Evolutionary conservation across 2,797 vertebrate species (phyloP).

Genomic region (Steatocranus sp.): DNA sequence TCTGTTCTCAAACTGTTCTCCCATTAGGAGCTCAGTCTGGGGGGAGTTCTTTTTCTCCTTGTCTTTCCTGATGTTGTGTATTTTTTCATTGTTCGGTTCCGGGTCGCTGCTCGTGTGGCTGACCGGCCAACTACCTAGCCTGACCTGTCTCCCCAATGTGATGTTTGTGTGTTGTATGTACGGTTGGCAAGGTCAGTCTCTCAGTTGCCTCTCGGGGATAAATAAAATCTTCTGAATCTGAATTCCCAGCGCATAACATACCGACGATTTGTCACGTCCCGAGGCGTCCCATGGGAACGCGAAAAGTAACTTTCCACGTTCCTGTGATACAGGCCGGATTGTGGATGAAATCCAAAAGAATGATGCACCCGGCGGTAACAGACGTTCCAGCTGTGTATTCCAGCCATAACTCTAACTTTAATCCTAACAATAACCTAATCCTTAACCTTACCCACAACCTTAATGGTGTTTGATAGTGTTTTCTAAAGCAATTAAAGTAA

Average conservation of each 20-base stretch:
- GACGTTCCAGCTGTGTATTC: neutral
- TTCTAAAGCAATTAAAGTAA: neutral
- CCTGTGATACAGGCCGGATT: neutral
- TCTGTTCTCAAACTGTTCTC: neutral
- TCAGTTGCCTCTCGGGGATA: neutral
- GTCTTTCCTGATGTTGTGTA: neutral
- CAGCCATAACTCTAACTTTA: neutral
- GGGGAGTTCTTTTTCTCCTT: neutral
- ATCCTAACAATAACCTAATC: neutral
- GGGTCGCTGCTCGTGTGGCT: neutral
- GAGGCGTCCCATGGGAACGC: neutral
- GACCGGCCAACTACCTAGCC: neutral
- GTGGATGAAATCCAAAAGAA: neutral
- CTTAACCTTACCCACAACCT: neutral
- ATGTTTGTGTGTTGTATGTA: neutral
- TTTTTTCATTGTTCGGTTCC: neutral
- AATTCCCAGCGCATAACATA: neutral
- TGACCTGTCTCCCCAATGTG: neutral
- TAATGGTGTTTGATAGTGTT: neutral
- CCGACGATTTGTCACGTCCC: neutral
- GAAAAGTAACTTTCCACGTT: fast-evolving
- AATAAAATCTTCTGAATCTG: neutral
- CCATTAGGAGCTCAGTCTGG: neutral
- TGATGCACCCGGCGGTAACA: neutral
- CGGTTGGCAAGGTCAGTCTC: neutral